Evolutionary conservation across 1,140 invertebrate genomes (phyloP), one percentile per base, ranked within the genome.

Genomic region (Camponotus pennsylvanicus): DNA sequence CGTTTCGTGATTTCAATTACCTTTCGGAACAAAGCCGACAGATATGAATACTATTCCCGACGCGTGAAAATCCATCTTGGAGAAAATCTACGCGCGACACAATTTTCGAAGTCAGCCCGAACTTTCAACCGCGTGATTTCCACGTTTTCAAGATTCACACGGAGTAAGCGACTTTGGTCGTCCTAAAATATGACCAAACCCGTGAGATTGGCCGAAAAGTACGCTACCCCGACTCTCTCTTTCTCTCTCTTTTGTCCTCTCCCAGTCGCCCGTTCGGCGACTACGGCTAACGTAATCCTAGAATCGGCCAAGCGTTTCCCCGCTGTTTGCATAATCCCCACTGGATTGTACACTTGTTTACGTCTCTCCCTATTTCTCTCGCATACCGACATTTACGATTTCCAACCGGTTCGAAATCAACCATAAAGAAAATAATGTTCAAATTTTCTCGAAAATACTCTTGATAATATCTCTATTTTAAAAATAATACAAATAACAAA

Each of bases 281-380:
- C 70, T 11, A 49, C 66, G 52, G 64, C 84, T 80, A 70, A 88
- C 75, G 55, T 55, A 67, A 88, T 70, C 70, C 63, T 18, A 9
- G 45, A 86, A 69, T 64, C 73, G 71, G 42, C 75, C 59, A 45
- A 80, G 67, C 79, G 69, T 88, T 86, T 85, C 69, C 77, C 34
- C 64, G 69, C 21, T 69, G 49, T 86, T 71, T 76, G 77, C 87
- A 83, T 77, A 83, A 86, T 86, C 87, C 71, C 49, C 61, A 55
- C 49, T 75, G 85, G 78, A 78, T 70, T 86, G 73, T 86, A 83
- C 77, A 73, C 77, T 83, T 57, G 73, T 86, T 88, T 86, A 75
- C 79, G 55, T 61, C 55, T n/a, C 69, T 27, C 32, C 80, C 86
- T 86, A 75, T 70, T 40, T 61, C 40, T n/a, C 69, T 49, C n/a